Evolutionary conservation across 2,113 vertebrate species (phyloP).

Genomic region (cattle (Bos taurus)): DNA sequence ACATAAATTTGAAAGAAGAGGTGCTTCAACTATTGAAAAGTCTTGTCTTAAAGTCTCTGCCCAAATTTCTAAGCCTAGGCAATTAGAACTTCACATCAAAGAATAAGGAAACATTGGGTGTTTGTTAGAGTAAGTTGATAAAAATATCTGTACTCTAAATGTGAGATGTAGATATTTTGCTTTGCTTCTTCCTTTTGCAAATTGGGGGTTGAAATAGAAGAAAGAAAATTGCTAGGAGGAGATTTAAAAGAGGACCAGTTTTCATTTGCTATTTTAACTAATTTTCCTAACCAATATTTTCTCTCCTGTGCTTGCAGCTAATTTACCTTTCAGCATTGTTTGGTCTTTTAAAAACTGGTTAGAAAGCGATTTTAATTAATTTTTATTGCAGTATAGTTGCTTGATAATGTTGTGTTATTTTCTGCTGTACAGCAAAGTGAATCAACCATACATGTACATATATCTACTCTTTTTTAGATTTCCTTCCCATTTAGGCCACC

Average conservation of each 20-base stretch:
- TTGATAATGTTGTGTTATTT: neutral
- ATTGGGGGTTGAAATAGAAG: neutral
- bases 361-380: neutral
- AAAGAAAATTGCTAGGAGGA: neutral
- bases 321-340: neutral
- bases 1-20: neutral
- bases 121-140: neutral
- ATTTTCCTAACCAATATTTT: neutral
- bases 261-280: neutral
- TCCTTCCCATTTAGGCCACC: neutral
- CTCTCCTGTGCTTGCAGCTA: neutral
- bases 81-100: neutral
- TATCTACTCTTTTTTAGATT: neutral
- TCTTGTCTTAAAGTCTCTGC: neutral
- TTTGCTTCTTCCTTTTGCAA: neutral
- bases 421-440: neutral
- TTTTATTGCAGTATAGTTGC: neutral
- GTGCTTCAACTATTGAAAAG: neutral
- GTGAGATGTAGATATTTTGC: neutral
- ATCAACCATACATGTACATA: neutral
- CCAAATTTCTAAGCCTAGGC: neutral
- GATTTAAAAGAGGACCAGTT: neutral
- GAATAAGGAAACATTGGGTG: neutral
- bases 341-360: neutral
- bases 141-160: neutral